Base-by-base conservation (phyloP, 2,888 invertebrate species). In the Erannis defoliaria region DNA sequence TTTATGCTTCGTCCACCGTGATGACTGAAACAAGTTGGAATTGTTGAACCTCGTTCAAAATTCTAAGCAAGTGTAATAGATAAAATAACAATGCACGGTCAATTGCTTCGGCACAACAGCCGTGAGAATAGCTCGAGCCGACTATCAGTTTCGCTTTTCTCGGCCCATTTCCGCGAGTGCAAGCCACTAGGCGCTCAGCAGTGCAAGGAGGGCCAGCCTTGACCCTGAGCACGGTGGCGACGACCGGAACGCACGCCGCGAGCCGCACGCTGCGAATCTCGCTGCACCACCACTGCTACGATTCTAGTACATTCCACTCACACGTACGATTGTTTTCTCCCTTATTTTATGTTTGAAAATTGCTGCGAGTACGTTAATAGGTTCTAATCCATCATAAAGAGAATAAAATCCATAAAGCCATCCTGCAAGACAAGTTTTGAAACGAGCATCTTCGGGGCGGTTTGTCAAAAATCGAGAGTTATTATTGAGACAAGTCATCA, bases 151-250 rank as follows among this genome's bases (percentile, higher is more conserved):
- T 89, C 88, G 85, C 87, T 89, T 87, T 88, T 87, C 85, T 83
- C 81, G 77, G 75, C 74, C 78, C 77, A 80, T 88, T 86, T 88
- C 86, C 88, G 78, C 74, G 77, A 80, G 83, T 79, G 82, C 79
- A 77, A 75, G 80, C 76, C 82, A 91, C 88, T 81, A 90, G 88
- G 88, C 89, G 81, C 77, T 53, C 68, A 69, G 84, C 88, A 89
- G 86, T 80, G 82, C 80, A 86, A 88, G 89, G 84, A 88, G 84
- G 77, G 79, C 81, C 90, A 90, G 88, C 93, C 93, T 93, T 93
- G 93, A 93, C 91, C 93, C 92, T 92, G 91, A 89, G 81, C 84
- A 85, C 86, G 90, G 89, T 90, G 92, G 91, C 93, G 93, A 85
- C 93, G 93, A 93, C 93, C 93, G 91, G 89, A 90, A 91, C 91